These are phyloP conservation scores for Geodia barretti DNA, from an alignment of 37 sponge, comb jelly and placozoan genomes.

Conservation along the genomic window DNA sequence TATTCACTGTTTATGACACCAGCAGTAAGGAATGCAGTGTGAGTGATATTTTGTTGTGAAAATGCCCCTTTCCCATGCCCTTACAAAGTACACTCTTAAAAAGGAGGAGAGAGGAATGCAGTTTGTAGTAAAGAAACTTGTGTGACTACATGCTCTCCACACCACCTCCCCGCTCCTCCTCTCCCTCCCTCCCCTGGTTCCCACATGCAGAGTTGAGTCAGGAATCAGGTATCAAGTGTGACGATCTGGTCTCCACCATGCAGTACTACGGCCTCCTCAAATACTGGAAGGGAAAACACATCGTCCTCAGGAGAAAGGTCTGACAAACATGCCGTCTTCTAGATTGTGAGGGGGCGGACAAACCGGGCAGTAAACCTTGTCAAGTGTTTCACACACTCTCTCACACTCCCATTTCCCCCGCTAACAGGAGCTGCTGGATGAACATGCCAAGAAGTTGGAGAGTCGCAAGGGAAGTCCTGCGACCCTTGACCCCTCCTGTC, in stretches of 20 bases:
- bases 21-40: no score
- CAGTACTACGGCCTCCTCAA: constrained; percentile 91
- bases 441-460: constrained; percentile 52
- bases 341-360: not conserved
- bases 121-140: no score
- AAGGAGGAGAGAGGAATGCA: no score
- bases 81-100: no score
- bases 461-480: constrained; percentile 6
- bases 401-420: no score
- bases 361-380: not conserved
- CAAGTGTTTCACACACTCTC: not conserved
- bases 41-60: no score
- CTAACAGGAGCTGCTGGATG: constrained; percentile 60
- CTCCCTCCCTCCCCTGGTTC: not conserved
- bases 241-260: constrained; percentile 93
- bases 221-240: constrained; percentile 73
- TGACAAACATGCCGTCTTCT: not conserved
- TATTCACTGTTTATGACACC: no score
- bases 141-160: no score
- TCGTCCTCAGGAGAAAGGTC: constrained; percentile 82
- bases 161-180: not conserved
- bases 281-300: constrained; percentile 97
- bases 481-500: constrained; percentile 45
- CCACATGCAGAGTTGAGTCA: constrained; percentile 63
- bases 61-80: no score